Evolutionary conservation across 2,888 invertebrate genomes (phyloP).

Genomic region (Aspidiotus destructor): DNA sequence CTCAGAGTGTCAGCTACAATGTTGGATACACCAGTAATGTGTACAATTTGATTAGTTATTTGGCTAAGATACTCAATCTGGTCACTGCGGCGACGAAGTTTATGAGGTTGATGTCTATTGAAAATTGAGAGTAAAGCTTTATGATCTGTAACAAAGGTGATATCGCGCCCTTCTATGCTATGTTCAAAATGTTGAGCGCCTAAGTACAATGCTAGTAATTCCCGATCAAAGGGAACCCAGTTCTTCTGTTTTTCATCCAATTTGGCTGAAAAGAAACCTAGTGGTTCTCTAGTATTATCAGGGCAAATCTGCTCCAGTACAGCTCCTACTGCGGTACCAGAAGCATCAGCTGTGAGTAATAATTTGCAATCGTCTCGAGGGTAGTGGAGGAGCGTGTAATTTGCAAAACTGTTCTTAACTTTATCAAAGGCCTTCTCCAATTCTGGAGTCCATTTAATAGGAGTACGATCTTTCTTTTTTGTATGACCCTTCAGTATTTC

Average conservation of each 20-base stretch:
- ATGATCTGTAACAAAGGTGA: too few relatives aligned
- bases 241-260: background rate
- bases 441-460: conserved; percentile 2
- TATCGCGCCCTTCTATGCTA: background rate
- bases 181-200: conserved; percentile 4
- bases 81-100: background rate
- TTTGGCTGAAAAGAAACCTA: background rate
- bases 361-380: conserved; percentile 17
- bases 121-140: background rate
- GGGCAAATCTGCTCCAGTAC: conserved; percentile 41
- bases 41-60: background rate
- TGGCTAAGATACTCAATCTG: background rate
- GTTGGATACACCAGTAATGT: background rate
- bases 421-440: background rate
- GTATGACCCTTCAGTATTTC: conserved; percentile 1
- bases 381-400: background rate
- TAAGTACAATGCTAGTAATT: background rate
- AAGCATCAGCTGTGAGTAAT: conserved; percentile 37
- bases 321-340: conserved; percentile 41
- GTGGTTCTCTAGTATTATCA: background rate
- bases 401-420: background rate
- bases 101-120: background rate
- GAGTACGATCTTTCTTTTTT: conserved; percentile 4
- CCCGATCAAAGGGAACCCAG: background rate
- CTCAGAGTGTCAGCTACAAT: background rate